Percentiles rank a stretch among this genome's conserved stretches.
phyloP scores from a whole-genome alignment of 2,113 vertebrate species.

The Coturnix japonica region DNA sequence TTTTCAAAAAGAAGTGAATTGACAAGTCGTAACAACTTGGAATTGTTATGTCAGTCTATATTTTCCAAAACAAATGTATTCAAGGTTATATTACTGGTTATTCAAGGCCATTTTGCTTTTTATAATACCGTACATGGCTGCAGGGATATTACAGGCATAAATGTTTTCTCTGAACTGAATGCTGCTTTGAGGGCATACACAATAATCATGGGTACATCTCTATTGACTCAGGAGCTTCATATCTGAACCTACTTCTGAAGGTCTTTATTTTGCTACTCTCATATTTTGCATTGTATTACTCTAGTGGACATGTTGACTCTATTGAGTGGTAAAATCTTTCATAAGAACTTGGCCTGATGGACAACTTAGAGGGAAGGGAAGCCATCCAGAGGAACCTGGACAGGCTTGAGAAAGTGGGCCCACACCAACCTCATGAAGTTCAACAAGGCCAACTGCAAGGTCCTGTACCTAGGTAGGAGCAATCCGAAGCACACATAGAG shows the following conservation, averaged over 20 bases:
- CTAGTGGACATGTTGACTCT: background rate
- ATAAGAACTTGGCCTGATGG: background rate
- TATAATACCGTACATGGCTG: background rate
- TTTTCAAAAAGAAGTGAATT: background rate
- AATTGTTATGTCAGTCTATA: background rate
- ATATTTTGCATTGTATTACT: fast-evolving
- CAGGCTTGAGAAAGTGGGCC: too few species aligned
- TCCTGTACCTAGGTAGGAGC: too few species aligned
- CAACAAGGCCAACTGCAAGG: too few species aligned
- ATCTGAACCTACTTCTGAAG: background rate
- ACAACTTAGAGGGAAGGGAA: too few species aligned
- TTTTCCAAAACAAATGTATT: background rate
- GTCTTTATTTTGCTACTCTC: background rate
- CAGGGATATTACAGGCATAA: background rate
- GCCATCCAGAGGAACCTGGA: too few species aligned
- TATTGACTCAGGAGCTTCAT: background rate
- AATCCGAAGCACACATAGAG: too few species aligned
- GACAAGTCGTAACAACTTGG: background rate
- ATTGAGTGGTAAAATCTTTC: background rate
- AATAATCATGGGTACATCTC: background rate
- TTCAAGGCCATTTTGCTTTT: background rate
- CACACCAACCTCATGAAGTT: too few species aligned
- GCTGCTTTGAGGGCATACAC: background rate
- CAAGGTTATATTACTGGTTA: background rate
- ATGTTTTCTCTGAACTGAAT: background rate